Base-by-base conservation (phyloP, 2,888 invertebrate genomes). In the Eueremaeus valkanovi region DNA sequence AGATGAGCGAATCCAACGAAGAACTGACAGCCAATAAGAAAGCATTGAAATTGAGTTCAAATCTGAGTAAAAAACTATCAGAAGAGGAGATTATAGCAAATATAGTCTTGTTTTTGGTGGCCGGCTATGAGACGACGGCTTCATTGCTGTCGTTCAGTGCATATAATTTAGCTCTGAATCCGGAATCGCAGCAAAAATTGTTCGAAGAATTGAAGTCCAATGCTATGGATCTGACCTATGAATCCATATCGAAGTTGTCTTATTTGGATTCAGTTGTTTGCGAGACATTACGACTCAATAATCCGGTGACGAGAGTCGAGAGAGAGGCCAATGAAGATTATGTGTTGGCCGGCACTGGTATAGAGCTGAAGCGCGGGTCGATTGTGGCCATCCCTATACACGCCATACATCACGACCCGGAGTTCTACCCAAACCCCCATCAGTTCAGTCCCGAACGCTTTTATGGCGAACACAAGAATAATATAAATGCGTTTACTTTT, bases 371-470 rank as follows among this genome's bases (percentile, higher is more conserved):
- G 18, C n/a, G 18, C 0, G 51, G 21, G 0, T 86, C 85, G 0
- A 79, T 84, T n/a, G 81, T 88, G 2, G 84, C 87, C 27, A 85
- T 88, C 63, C 87, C 88, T 16, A 84, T 85, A 8, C 85, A 86
- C 78, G 86, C 86, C 33, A 86, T 89, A 78, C 88, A 89, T 78
- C 87, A 86, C 82, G 88, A 88, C 80, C 86, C 87, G 0, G 84
- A 86, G 1, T 84, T 86, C 79, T 89, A 87, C 79, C 87, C 87
- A 0, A 85, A 89, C 11, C 89, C 90, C 0, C 85, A 87, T 0
- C 84, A 84, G 45, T 87, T 86, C 79, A 83, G 85, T 74, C 86
- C 86, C 2, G 85, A 86, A 40, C 82, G 87, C 78, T 87, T 87
- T 81, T 80, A 77, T 24, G 75, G 76, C 18, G 78, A 79, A 42